Conservation (phyloP, 2,113 vertebrate species). For the zebrafish (Danio rerio) region DNA sequence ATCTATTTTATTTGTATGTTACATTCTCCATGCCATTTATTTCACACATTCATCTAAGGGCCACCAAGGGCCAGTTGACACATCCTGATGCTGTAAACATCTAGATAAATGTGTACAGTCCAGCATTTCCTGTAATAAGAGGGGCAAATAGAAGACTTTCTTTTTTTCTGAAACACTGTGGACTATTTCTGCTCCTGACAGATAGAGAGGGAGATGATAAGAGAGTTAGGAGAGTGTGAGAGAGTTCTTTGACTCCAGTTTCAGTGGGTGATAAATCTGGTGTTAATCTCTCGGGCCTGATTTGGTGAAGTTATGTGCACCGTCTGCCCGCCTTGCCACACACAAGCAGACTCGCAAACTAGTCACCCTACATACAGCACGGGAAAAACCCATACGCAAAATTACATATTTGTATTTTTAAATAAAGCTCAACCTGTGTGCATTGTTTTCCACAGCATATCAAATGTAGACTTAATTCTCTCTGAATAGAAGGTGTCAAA, state of each 20-base stretch:
- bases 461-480: not conserved
- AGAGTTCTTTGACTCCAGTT: conserved; percentile 67
- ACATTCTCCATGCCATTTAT: not conserved
- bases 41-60: not conserved
- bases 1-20: not conserved
- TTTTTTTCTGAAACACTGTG: not conserved
- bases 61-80: conserved; percentile 7
- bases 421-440: not conserved
- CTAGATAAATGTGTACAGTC: conserved; percentile 3
- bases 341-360: conserved; percentile 66
- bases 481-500: conserved; percentile 44
- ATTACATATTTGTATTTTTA: not conserved
- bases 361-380: conserved; percentile 19
- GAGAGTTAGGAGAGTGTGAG: conserved; percentile 23
- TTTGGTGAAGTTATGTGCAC: conserved; percentile 66
- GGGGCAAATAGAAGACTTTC: conserved; percentile 22
- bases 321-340: conserved; percentile 57
- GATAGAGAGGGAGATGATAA: conserved; percentile 1
- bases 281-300: conserved; percentile 75
- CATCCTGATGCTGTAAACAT: conserved; percentile 18
- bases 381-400: not conserved
- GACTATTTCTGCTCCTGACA: conserved; percentile 26
- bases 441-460: not conserved
- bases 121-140: not conserved
- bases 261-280: conserved; percentile 75